Evolutionary conservation across 35 echinoderm and acorn worm species (phyloP).

Genomic region (Nesometra sesokonis): DNA sequence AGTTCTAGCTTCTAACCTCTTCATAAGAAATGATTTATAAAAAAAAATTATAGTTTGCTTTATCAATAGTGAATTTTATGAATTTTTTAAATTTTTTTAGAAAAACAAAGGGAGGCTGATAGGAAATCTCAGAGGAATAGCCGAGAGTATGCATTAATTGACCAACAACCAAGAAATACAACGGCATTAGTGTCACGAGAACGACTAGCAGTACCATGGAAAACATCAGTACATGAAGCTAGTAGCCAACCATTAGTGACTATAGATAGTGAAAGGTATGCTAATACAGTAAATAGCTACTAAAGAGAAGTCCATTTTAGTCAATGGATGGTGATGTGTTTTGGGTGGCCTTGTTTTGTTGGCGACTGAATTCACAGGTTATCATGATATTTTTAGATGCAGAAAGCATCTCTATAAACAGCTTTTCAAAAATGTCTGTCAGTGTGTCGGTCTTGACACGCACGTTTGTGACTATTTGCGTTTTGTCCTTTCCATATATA

Average conservation of each 20-base stretch:
- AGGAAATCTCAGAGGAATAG: constrained; percentile 47
- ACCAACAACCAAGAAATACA: constrained; percentile 62
- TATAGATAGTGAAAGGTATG: constrained; percentile 96
- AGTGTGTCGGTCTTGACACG: too few species aligned
- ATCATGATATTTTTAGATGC: too few species aligned
- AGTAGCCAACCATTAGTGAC: constrained; percentile 92
- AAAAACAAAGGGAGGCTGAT: constrained; percentile 54
- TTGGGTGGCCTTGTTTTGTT: too few species aligned
- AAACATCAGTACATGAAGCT: constrained; percentile 66
- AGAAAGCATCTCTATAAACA: too few species aligned
- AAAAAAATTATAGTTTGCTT: too few species aligned
- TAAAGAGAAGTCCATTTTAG: not conserved
- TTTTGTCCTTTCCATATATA: too few species aligned
- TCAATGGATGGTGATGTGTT: too few species aligned
- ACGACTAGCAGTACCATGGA: constrained; percentile 81
- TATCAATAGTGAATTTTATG: not conserved
- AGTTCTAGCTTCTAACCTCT: too few species aligned
- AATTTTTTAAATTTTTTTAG: not conserved
- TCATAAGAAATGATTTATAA: too few species aligned
- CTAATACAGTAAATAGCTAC: not conserved
- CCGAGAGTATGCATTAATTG: constrained; percentile 50
- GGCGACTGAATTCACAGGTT: too few species aligned
- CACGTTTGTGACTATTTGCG: too few species aligned
- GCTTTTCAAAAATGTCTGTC: too few species aligned
- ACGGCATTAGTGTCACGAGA: constrained; percentile 70